Base-by-base conservation (phyloP, 1,140 invertebrate genomes). In the Oreohelix idahoensis region DNA sequence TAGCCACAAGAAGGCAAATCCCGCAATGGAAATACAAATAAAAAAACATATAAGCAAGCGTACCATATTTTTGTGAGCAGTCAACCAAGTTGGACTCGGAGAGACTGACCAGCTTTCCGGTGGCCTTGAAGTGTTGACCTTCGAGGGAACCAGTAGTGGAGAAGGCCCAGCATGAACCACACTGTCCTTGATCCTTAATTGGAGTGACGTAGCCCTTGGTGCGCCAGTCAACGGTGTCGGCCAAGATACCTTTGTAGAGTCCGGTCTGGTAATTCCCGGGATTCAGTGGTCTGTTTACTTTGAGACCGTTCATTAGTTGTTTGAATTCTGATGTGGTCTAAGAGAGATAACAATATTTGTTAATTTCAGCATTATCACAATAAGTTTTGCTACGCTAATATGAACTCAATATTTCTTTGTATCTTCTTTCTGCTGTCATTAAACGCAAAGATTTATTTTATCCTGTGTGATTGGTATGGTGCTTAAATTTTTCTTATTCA, bases 1-100 rank as follows among this genome's bases (percentile, higher is more conserved):
- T n/a, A n/a, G n/a, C n/a, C n/a, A n/a, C n/a, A n/a, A n/a, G n/a
- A n/a, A n/a, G n/a, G n/a, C n/a, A n/a, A n/a, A n/a, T n/a, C n/a
- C n/a, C n/a, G n/a, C n/a, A n/a, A n/a, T n/a, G n/a, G n/a, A n/a
- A n/a, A n/a, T n/a, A n/a, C n/a, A n/a, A n/a, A n/a, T n/a, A n/a
- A n/a, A n/a, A n/a, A n/a, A n/a, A n/a, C n/a, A n/a, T n/a, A n/a
- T n/a, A n/a, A n/a, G n/a, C n/a, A n/a, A n/a, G n/a, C n/a, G n/a
- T 99, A 89, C 90, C 91, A 53, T 85, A 85, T 79, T 80, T 83
- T 51, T 75, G 49, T 1, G 97, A 98, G 90, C 98, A 99, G 93
- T 99, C 98, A 38, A 99, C 94, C 71, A 99, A 93, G 92, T 99
- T 99, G 93, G 99, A 98, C 93, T 99, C 98, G 86, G 97, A 98